Base-by-base conservation (phyloP, 92 coral and sea anemone species). In the Zoanthus sansibaricus region DNA sequence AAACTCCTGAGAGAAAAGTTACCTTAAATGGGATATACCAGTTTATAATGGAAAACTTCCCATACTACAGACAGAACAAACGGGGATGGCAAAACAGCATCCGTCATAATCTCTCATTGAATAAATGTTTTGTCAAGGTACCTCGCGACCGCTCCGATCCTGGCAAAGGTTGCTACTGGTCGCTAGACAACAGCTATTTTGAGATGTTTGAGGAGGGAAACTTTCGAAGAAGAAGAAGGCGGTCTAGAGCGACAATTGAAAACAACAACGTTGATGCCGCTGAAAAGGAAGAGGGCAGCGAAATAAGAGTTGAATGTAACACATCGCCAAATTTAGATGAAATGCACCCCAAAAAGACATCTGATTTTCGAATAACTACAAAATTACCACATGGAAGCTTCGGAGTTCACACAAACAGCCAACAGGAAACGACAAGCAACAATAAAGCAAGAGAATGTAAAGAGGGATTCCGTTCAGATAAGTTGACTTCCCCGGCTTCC, bases 71-170 rank as follows among this genome's bases (percentile, higher is more conserved):
- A 42, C 95, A 95, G 88, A 95, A 96, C 90, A 93, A 94, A 83
- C 89, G 99, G 6, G 99, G 99, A 9, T 97, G 99, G 99, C 99
- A 97, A 77, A 97, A 97, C 87, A 97, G 99, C 84, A 97, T 97
- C 18, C 87, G 99, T 20, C 99, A 97, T 78, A 97, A 97, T 66
- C 74, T 97, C 25, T 97, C 99, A 54, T 88, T 97, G 54, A 97
- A 97, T 86, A 96, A 97, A 86, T 97, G 99, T 87, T 97, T 97
- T 74, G 95, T 97, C 52, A 97, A 97, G 80, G 90, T 95, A 15
- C 97, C 98, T 17, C 93, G 99, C 68, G 98, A 95, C 64, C 93
- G 94, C 76, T 91, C 98, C 1, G 99, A 97, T 67, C 99, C 99
- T 0, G 99, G 99, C 4, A 97, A 97, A 76, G 99, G 99, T 17